A percentile compares a stretch with the other conserved stretches of the same genome.
Evolutionary conservation across 2,113 vertebrate genomes (phyloP).

Genomic region (Chloroceryle aenea): DNA sequence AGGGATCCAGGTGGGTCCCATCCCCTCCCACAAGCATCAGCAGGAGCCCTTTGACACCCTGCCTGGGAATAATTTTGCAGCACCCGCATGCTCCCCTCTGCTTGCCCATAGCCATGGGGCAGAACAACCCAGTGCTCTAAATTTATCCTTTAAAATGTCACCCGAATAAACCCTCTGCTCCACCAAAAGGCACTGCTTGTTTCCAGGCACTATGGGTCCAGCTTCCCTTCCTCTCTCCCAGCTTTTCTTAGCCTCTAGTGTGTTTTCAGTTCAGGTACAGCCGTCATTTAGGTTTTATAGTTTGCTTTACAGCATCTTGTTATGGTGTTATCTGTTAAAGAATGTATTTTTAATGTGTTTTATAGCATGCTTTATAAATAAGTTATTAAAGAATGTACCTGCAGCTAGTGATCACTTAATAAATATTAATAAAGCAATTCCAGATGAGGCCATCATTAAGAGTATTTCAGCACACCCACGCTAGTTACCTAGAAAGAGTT

Average conservation of each 20-base stretch:
- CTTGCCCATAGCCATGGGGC: background rate
- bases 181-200: background rate
- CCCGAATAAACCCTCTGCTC: accelerated
- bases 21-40: background rate
- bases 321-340: conserved; percentile 75
- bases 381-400: conserved; percentile 76
- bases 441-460: conserved; percentile 64
- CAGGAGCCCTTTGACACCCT: background rate
- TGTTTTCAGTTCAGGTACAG: conserved; percentile 9
- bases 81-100: background rate
- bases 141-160: background rate
- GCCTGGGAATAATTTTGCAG: background rate
- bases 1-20: background rate
- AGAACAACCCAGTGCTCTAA: background rate
- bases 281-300: conserved; percentile 38
- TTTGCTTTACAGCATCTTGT: conserved; percentile 62
- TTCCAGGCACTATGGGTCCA: background rate
- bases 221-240: background rate
- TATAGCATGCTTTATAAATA: conserved; percentile 77
- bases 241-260: background rate
- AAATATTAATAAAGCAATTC: conserved; percentile 79
- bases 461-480: background rate
- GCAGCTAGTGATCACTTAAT: conserved; percentile 76
- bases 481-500: conserved; percentile 20
- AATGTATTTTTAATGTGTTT: conserved; percentile 83